These are phyloP conservation scores for Muschampia plurimacula DNA, from an alignment of 2,888 invertebrate genomes.

Conservation along the genomic window DNA sequence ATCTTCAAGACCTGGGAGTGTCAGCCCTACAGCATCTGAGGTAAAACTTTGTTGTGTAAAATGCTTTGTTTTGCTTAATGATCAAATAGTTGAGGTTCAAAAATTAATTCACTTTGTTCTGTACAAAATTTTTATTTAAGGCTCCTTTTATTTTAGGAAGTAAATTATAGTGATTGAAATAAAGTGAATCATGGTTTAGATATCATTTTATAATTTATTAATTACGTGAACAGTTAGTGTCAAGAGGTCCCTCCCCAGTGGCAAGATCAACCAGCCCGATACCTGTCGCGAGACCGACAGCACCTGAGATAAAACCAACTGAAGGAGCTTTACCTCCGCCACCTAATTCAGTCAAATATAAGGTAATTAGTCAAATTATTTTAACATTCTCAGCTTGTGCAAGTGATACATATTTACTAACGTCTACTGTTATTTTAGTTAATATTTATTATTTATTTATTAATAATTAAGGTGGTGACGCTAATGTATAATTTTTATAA, in stretches of 20 bases:
- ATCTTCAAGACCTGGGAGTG: constrained; percentile 57
- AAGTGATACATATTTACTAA: not conserved
- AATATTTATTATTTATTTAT: too few species aligned
- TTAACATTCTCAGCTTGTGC: not conserved
- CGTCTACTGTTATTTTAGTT: too few species aligned
- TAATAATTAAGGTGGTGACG: too few species aligned
- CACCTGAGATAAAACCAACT: constrained; percentile 71
- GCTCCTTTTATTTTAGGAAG: not conserved
- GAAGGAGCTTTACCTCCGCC: constrained; percentile 81
- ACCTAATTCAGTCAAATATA: constrained; percentile 67
- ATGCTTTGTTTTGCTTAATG: too few species aligned
- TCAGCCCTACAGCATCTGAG: constrained; percentile 52
- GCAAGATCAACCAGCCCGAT: constrained; percentile 52
- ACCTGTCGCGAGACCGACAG: constrained; percentile 72
- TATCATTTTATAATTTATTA: not conserved
- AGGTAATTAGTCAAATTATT: constrained; percentile 51
- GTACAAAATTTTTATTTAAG: too few species aligned
- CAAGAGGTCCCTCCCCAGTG: constrained; percentile 53
- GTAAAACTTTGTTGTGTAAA: constrained; percentile 41
- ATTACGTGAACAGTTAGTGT: constrained; percentile 15
- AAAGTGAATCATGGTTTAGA: too few species aligned
- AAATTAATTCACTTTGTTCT: too few species aligned
- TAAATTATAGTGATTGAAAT: not conserved
- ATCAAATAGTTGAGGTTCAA: too few species aligned
- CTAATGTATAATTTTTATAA: too few species aligned